Evolutionary conservation across 2,797 vertebrate species (phyloP).

Genomic region (Eidolon dupreanum): DNA sequence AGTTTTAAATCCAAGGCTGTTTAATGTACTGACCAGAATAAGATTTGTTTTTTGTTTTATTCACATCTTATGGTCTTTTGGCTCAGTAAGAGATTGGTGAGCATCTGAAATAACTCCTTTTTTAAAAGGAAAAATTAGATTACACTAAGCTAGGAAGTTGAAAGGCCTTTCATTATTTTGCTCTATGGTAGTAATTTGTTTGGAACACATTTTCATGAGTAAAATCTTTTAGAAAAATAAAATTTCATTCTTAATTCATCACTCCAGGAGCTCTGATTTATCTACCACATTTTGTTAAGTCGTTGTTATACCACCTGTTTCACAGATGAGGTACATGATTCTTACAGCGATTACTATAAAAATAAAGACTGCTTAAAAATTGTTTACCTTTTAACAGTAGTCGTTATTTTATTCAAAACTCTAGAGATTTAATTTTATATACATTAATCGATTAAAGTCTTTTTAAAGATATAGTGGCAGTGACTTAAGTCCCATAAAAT

Average conservation of each 20-base stretch:
- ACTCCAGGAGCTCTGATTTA: background rate
- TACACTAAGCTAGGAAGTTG: background rate
- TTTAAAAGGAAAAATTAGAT: background rate
- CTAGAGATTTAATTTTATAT: background rate
- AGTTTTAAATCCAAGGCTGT: background rate
- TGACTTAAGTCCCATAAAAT: constrained; percentile 42
- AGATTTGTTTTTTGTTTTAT: background rate
- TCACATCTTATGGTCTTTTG: background rate
- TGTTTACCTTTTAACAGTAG: background rate
- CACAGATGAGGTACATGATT: background rate
- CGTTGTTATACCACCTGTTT: background rate
- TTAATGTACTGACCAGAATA: background rate
- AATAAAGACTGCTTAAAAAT: constrained; percentile 14
- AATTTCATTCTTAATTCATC: constrained; percentile 3
- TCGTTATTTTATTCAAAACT: background rate
- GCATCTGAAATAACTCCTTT: constrained; percentile 25
- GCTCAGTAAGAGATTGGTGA: background rate
- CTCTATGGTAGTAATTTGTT: background rate
- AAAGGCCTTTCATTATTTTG: background rate
- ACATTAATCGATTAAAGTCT: background rate
- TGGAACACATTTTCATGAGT: constrained; percentile 32
- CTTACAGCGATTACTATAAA: background rate
- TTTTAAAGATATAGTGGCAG: background rate
- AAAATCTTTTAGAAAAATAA: background rate
- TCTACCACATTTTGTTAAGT: background rate